phyloP scores from a whole-genome alignment of 2,797 vertebrate genomes.

The Epinephelus malabaricus region DNA sequence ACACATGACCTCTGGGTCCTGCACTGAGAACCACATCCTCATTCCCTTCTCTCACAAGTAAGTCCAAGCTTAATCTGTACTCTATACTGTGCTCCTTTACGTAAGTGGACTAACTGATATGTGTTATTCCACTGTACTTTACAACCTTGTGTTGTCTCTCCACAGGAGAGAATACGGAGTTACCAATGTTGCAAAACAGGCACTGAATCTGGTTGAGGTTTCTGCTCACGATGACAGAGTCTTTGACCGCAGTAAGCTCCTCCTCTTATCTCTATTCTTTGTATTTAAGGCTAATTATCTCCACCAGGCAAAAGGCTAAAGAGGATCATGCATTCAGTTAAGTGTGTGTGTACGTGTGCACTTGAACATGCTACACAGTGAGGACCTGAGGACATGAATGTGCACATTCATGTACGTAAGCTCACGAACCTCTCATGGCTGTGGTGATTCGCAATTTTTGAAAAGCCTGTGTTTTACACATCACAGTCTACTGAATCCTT shows the following conservation, averaged over 20 bases:
- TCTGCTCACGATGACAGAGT: slow-evolving; percentile 89
- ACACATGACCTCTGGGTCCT: slow-evolving; percentile 90
- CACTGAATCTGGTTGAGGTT: slow-evolving; percentile 87
- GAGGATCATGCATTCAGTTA: too few species aligned
- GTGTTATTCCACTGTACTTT: neutral
- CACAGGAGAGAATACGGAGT: slow-evolving; percentile 89
- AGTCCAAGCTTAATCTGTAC: slow-evolving; percentile 46
- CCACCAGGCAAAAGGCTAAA: too few species aligned
- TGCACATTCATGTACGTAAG: too few species aligned
- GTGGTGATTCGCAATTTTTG: too few species aligned
- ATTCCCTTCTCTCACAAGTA: slow-evolving; percentile 93
- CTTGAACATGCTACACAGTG: too few species aligned
- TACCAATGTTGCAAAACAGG: slow-evolving; percentile 90
- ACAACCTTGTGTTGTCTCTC: slow-evolving; percentile 13
- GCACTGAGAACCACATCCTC: slow-evolving; percentile 93
- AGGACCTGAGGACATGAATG: too few species aligned
- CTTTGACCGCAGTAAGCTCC: slow-evolving; percentile 87
- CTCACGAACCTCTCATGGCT: too few species aligned
- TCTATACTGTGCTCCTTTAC: neutral
- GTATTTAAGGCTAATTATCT: too few species aligned
- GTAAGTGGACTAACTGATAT: neutral
- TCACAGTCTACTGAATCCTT: too few species aligned
- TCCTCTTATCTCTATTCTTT: neutral
- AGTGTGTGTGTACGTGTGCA: too few species aligned
- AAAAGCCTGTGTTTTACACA: too few species aligned